Evolutionary conservation across 2,113 vertebrate genomes (phyloP).

Genomic region (Prolemur simus): DNA sequence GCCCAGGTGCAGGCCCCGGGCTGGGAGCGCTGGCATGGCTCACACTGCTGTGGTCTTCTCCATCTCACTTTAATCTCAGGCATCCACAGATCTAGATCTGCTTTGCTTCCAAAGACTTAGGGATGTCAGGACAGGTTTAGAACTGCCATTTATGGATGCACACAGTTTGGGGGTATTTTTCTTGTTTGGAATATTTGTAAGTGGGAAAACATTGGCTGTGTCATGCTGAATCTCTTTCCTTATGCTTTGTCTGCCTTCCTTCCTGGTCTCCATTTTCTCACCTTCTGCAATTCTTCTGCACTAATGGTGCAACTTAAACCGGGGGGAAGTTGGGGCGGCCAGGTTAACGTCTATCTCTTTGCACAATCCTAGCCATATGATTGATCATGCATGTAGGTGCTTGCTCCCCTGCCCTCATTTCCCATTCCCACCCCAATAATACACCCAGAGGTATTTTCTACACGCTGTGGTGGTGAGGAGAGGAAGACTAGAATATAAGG

Average conservation of each 20-base stretch:
- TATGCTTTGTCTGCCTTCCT: neutral
- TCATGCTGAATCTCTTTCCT: neutral
- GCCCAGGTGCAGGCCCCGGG: rapidly evolving
- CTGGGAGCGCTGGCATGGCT: neutral
- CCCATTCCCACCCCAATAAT: neutral
- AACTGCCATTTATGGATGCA: neutral
- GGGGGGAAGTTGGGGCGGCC: neutral
- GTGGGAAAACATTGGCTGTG: neutral
- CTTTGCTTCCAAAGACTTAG: neutral
- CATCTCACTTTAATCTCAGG: neutral
- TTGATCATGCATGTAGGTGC: neutral
- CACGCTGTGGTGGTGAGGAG: neutral
- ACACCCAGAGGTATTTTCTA: neutral
- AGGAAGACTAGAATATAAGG: neutral
- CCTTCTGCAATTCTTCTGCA: neutral
- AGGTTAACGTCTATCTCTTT: neutral
- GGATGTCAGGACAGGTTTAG: neutral
- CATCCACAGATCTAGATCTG: neutral
- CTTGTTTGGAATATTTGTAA: neutral
- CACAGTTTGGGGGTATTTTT: neutral
- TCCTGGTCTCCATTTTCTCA: neutral
- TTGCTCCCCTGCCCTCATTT: neutral
- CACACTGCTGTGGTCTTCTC: neutral
- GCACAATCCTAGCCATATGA: neutral
- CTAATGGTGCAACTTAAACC: neutral